phyloP scores from a whole-genome alignment of 1,140 invertebrate species.

The Charaxes varanes region DNA sequence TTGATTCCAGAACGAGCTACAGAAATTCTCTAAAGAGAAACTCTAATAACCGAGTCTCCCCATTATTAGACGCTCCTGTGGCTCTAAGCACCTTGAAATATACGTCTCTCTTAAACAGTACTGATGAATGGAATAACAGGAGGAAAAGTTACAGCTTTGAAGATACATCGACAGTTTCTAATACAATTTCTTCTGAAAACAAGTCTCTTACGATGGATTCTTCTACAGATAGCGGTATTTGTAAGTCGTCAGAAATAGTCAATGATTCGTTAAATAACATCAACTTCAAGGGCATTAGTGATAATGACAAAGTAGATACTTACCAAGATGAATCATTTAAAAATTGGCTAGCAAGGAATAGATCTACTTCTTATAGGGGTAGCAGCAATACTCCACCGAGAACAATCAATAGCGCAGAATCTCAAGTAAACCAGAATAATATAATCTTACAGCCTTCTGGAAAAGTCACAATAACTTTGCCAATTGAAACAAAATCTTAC shows the following conservation, averaged over 20 bases:
- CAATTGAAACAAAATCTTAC: slow-evolving; percentile 28
- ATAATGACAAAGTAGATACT: slow-evolving; percentile 22
- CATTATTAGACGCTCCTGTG: slow-evolving; percentile 48
- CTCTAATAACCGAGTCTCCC: slow-evolving; percentile 37
- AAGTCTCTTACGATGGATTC: slow-evolving; percentile 76
- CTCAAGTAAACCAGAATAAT: slow-evolving; percentile 29
- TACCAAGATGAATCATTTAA: slow-evolving; percentile 51
- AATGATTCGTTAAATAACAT: slow-evolving; percentile 34
- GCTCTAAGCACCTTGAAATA: slow-evolving; percentile 62
- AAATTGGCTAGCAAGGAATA: slow-evolving; percentile 62
- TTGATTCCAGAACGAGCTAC: slow-evolving; percentile 54
- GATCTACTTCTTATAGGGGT: slow-evolving; percentile 18
- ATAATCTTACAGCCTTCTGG: slow-evolving; percentile 52
- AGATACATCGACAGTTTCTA: slow-evolving; percentile 72
- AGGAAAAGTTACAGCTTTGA: slow-evolving; percentile 85
- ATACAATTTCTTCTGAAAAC: slow-evolving; percentile 57
- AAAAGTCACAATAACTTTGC: slow-evolving; percentile 66
- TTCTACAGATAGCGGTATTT: slow-evolving; percentile 83
- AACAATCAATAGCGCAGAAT: slow-evolving; percentile 2
- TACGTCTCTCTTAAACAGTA: slow-evolving; percentile 59
- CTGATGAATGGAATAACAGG: slow-evolving; percentile 80
- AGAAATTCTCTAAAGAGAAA: too few relatives aligned
- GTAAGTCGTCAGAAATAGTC: slow-evolving; percentile 79
- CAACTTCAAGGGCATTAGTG: slow-evolving; percentile 10
- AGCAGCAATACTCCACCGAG: slow-evolving; percentile 10